Conservation (phyloP, 2,888 invertebrate species). For the Pterobdella sp. region DNA sequence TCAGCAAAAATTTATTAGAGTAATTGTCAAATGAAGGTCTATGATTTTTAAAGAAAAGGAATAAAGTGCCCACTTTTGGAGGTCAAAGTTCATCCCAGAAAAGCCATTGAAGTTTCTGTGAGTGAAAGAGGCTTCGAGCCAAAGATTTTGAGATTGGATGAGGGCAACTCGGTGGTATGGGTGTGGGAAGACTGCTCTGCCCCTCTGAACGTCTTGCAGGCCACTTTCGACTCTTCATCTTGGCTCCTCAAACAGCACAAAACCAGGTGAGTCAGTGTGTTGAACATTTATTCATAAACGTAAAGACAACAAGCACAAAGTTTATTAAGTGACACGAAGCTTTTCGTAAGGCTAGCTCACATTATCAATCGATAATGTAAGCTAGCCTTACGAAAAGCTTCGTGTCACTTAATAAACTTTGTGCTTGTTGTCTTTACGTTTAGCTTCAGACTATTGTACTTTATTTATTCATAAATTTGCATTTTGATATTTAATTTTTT, state of each 20-base stretch:
- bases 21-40: no score
- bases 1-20: no score
- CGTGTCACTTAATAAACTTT: no score
- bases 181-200: slow-evolving; percentile 44
- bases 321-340: no score
- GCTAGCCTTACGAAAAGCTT: no score
- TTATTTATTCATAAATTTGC: background rate
- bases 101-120: slow-evolving; percentile 43
- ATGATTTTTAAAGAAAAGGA: slow-evolving; percentile 42
- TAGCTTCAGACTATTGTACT: no score
- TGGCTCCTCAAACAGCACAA: slow-evolving; percentile 17
- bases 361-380: no score
- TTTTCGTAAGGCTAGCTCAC: no score
- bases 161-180: slow-evolving; percentile 48
- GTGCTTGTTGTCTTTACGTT: no score
- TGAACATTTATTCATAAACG: background rate
- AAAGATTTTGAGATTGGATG: slow-evolving; percentile 47
- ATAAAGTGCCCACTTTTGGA: slow-evolving; percentile 46
- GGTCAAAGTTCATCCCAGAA: slow-evolving; percentile 44
- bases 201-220: slow-evolving; percentile 35
- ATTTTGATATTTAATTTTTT: slow-evolving; percentile 26
- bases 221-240: slow-evolving; percentile 12
- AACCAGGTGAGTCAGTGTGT: slow-evolving; percentile 5
- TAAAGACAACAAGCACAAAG: no score
- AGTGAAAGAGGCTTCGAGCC: slow-evolving; percentile 49